These are phyloP conservation scores for Mormyrops attenuatus DNA, from an alignment of 2,797 vertebrate genomes.

Conservation along the genomic window DNA sequence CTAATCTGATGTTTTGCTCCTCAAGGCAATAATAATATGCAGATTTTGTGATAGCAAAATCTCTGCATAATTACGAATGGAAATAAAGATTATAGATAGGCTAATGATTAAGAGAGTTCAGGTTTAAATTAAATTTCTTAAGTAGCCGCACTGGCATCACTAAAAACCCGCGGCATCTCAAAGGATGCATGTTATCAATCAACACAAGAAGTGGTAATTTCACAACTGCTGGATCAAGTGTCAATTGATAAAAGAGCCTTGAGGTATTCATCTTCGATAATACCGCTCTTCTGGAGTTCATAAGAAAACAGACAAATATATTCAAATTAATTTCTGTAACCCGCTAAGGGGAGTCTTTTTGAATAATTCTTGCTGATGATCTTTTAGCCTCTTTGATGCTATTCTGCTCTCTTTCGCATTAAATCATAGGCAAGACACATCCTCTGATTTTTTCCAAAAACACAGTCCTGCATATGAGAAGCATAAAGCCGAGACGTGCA, in stretches of 20 bases:
- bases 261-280: neutral
- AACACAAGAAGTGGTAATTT: neutral
- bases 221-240: neutral
- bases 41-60: conserved; percentile 15
- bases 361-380: neutral
- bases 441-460: neutral
- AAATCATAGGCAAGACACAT: neutral
- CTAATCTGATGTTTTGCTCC: conserved; percentile 14
- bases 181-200: neutral
- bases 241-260: neutral
- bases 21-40: conserved; percentile 5
- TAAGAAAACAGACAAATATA: neutral
- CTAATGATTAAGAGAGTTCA: conserved; percentile 20
- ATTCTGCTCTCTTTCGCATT: neutral
- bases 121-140: conserved; percentile 22
- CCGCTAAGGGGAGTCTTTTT: neutral
- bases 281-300: neutral
- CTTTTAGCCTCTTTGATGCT: neutral
- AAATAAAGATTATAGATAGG: conserved; percentile 61
- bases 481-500: neutral
- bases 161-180: neutral
- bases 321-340: neutral
- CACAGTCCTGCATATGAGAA: neutral
- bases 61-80: conserved; percentile 55
- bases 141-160: neutral